Evolutionary conservation across 2,113 vertebrate species (phyloP).

Genomic region (Ranitomeya variabilis): DNA sequence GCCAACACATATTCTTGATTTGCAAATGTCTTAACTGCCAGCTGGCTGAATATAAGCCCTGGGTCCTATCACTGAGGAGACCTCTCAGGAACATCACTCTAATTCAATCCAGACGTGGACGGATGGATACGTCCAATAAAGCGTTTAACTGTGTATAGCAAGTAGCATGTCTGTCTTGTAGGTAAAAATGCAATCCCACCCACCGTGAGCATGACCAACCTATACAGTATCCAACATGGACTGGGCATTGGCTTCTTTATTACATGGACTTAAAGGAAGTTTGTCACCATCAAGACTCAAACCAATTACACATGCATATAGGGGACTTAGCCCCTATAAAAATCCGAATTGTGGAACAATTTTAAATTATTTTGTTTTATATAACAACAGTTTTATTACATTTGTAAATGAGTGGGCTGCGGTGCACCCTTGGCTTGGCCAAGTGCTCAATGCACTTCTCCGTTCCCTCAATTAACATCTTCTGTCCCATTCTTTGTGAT

Average conservation of each 20-base stretch:
- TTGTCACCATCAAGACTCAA: too few species aligned
- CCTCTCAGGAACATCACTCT: slow-evolving; percentile 54
- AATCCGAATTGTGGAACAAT: too few species aligned
- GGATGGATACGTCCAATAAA: slow-evolving; percentile 33
- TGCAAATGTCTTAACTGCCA: slow-evolving; percentile 49
- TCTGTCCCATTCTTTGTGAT: too few species aligned
- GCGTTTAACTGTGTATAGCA: slow-evolving; percentile 44
- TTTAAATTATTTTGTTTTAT: too few species aligned
- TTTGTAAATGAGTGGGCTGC: too few species aligned
- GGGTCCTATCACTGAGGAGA: slow-evolving; percentile 54
- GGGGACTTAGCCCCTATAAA: too few species aligned
- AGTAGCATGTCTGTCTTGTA: slow-evolving; percentile 7
- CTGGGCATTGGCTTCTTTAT: neutral
- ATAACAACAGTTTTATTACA: too few species aligned
- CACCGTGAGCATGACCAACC: neutral
- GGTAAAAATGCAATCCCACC: slow-evolving; percentile 19
- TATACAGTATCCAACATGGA: neutral
- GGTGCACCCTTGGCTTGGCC: too few species aligned
- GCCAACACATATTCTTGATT: slow-evolving; percentile 58
- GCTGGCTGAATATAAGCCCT: slow-evolving; percentile 46
- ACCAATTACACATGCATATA: too few species aligned
- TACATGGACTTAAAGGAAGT: neutral
- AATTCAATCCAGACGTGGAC: slow-evolving; percentile 49
- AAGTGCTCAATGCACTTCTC: too few species aligned
- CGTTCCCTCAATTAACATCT: too few species aligned